Conservation (phyloP, 2,888 invertebrate species). For the Hemaris fuciformis region DNA sequence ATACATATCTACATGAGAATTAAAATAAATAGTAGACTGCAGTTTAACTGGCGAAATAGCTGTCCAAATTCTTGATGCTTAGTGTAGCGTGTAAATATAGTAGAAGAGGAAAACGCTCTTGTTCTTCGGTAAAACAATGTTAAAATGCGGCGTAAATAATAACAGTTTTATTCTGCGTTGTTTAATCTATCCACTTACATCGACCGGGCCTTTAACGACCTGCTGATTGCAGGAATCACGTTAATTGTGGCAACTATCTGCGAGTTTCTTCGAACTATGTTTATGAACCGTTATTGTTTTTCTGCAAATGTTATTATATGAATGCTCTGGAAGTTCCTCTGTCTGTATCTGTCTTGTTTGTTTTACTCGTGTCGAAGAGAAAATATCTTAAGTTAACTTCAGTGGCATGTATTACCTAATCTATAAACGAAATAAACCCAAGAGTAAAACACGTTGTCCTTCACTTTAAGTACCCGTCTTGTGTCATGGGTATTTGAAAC, state of each 20-base stretch:
- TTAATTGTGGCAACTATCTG: slow-evolving; percentile 14
- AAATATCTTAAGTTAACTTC: too few species aligned
- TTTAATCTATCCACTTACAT: slow-evolving; percentile 34
- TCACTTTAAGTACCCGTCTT: too few species aligned
- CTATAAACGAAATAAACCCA: too few species aligned
- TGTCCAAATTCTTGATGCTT: slow-evolving; percentile 3
- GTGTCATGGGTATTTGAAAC: too few species aligned
- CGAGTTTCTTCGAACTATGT: neutral
- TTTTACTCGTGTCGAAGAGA: neutral
- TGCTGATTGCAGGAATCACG: slow-evolving; percentile 22
- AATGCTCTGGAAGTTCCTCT: neutral
- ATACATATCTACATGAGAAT: neutral
- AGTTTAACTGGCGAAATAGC: neutral
- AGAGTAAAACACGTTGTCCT: too few species aligned
- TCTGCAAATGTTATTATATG: neutral
- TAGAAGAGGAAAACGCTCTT: neutral
- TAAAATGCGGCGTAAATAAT: slow-evolving; percentile 31
- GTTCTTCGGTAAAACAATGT: slow-evolving; percentile 2
- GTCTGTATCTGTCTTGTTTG: neutral
- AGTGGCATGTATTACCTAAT: too few species aligned
- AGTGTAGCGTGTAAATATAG: slow-evolving; percentile 5
- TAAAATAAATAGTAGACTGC: neutral
- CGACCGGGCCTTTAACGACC: slow-evolving; percentile 20
- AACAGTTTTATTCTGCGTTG: slow-evolving; percentile 38
- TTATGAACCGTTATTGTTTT: neutral